A percentile compares a stretch with the other conserved stretches of the same genome.
These are phyloP conservation scores for Cataglyphis cursor DNA, from an alignment of 2,888 invertebrate species.

Conservation along the genomic window DNA sequence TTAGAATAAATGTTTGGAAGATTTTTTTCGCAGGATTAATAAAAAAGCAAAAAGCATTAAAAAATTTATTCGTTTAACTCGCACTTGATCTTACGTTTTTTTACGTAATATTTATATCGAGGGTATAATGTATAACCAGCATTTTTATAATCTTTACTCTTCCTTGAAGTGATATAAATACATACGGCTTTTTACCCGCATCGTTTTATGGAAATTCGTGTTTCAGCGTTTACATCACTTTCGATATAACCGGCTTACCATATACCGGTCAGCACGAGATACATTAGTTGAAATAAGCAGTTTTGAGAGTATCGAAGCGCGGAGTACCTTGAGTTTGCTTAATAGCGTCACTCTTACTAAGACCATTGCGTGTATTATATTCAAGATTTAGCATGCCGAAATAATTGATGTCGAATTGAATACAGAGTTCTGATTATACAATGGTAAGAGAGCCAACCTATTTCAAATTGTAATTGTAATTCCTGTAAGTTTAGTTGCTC, in stretches of 20 bases:
- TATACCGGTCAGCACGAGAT: constrained; percentile 20
- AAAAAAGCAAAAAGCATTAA: background rate
- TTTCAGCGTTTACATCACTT: constrained; percentile 40
- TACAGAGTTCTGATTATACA: background rate
- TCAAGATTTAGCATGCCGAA: background rate
- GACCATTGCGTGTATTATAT: background rate
- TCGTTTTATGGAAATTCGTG: constrained; percentile 17
- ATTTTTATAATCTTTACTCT: background rate
- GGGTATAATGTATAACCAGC: background rate
- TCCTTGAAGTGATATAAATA: background rate
- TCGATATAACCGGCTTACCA: constrained; percentile 18
- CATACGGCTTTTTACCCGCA: background rate
- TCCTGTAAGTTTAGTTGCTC: background rate
- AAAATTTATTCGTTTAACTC: background rate
- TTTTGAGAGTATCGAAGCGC: constrained; percentile 40
- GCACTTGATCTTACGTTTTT: background rate
- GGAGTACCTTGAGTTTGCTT: constrained; percentile 32
- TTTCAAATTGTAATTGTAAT: background rate
- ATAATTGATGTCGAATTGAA: background rate
- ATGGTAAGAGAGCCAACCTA: background rate
- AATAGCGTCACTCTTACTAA: constrained; percentile 6
- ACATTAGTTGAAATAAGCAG: constrained; percentile 43
- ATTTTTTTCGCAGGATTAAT: background rate
- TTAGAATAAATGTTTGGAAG: background rate
- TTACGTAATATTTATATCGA: background rate